phyloP scores from a whole-genome alignment of 1,140 invertebrate genomes.

The Halesus radiatus region DNA sequence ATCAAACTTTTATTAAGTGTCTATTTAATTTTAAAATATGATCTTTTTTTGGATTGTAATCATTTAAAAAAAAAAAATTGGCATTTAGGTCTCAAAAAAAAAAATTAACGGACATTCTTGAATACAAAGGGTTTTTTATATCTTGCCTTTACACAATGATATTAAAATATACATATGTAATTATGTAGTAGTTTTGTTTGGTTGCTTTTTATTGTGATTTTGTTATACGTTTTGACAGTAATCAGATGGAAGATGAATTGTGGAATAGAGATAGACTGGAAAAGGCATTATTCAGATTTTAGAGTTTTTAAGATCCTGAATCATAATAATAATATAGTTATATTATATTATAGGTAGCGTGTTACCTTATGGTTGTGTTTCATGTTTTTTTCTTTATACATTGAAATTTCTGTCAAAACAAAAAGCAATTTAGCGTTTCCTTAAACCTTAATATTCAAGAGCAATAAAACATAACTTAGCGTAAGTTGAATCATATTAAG shows the following conservation, averaged over 20 bases:
- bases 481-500: not conserved
- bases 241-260: constrained; percentile 20
- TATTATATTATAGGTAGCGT: constrained; percentile 35
- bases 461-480: constrained; percentile 17
- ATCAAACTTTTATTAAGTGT: too few species aligned
- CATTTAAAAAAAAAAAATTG: too few species aligned
- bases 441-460: constrained; percentile 26
- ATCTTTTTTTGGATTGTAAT: too few species aligned
- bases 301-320: constrained; percentile 5
- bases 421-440: constrained; percentile 32
- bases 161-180: constrained; percentile 54
- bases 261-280: constrained; percentile 43
- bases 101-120: too few species aligned
- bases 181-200: constrained; percentile 38
- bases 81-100: too few species aligned
- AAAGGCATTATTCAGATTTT: constrained; percentile 39
- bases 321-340: constrained; percentile 31
- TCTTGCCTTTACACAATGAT: constrained; percentile 58
- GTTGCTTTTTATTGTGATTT: constrained; percentile 51
- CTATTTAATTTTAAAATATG: too few species aligned
- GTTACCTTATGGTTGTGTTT: constrained; percentile 51
- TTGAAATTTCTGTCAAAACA: constrained; percentile 25
- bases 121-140: constrained; percentile 49
- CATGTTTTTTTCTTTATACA: constrained; percentile 20
- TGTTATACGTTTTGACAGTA: constrained; percentile 37